Conservation (phyloP, 2,888 invertebrate species). For the Tyria jacobaeae region DNA sequence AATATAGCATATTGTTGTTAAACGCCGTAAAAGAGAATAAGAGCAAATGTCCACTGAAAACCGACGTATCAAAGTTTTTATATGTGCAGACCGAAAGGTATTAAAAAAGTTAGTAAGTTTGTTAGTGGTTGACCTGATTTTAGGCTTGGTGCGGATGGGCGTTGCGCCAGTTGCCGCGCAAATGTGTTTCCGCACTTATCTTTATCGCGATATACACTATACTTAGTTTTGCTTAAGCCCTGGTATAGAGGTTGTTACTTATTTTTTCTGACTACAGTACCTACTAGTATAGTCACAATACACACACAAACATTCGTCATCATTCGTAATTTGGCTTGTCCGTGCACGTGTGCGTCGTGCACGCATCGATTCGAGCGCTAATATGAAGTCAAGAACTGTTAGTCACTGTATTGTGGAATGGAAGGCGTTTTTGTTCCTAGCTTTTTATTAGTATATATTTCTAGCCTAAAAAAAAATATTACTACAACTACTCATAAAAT, state of each 20-base stretch:
- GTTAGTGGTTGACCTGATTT: constrained; percentile 20
- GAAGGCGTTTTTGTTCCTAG: no score
- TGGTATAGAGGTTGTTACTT: background rate
- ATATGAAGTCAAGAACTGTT: no score
- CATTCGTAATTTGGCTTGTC: no score
- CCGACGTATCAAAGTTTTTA: background rate
- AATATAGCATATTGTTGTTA: background rate
- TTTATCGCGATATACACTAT: constrained; percentile 26
- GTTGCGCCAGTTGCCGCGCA: constrained; percentile 26
- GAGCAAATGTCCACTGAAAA: background rate
- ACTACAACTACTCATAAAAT: no score
- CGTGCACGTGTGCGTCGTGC: no score
- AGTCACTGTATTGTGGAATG: no score
- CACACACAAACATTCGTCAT: no score
- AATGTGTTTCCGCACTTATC: constrained; percentile 31
- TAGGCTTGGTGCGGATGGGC: constrained; percentile 23
- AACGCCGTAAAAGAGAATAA: background rate
- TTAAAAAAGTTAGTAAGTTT: constrained; percentile 12
- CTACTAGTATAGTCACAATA: no score
- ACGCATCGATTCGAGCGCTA: no score
- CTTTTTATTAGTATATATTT: no score
- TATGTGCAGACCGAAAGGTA: background rate
- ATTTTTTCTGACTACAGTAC: background rate
- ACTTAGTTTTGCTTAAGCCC: background rate
- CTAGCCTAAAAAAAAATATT: no score